Evolutionary conservation across 2,888 invertebrate genomes (phyloP).

Genomic region (Seira ritae): DNA sequence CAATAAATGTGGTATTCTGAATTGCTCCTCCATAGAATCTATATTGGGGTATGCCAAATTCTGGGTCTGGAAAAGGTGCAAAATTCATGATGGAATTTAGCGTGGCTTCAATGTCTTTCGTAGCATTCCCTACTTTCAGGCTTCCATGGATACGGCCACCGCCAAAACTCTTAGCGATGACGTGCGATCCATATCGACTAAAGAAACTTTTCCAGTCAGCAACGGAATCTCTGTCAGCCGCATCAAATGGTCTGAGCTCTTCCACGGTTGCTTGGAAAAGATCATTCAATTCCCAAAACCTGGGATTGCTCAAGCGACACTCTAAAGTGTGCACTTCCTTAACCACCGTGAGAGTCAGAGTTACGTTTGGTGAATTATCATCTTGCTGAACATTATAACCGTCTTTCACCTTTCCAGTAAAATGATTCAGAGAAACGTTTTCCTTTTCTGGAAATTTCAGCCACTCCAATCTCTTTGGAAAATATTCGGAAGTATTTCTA

Average conservation of each 20-base stretch:
- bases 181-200: conserved; percentile 38
- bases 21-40: conserved; percentile 15
- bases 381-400: conserved; percentile 44
- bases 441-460: conserved; percentile 29
- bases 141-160: conserved; percentile 41
- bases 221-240: conserved; percentile 2
- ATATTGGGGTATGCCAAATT: conserved; percentile 17
- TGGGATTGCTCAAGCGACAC: not conserved
- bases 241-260: conserved; percentile 9
- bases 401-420: conserved; percentile 1
- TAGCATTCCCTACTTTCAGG: not conserved
- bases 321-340: conserved; percentile 23
- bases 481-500: not conserved
- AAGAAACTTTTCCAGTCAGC: conserved; percentile 41
- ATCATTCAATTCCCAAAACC: not conserved
- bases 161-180: conserved; percentile 25
- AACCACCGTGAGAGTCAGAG: not conserved
- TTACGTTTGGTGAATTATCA: not conserved
- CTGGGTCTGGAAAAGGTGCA: not conserved
- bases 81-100: conserved; percentile 33
- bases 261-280: conserved; percentile 10
- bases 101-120: not conserved
- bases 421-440: not conserved
- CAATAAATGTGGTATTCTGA: not conserved
- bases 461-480: conserved; percentile 18